Evolutionary conservation across 1,140 invertebrate species (phyloP).

Genomic region (Nilaparvata lugens): DNA sequence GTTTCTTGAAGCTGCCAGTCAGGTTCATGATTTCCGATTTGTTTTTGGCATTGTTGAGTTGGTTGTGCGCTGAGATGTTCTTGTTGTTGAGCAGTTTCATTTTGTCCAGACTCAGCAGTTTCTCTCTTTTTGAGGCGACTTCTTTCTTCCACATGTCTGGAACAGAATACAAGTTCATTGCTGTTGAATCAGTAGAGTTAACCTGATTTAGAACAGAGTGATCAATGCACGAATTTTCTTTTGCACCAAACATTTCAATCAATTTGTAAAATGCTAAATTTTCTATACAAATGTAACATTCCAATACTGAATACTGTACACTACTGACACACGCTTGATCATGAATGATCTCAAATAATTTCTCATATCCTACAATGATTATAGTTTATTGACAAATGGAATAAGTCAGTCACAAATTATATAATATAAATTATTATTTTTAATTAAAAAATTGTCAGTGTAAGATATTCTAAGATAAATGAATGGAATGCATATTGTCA

Average conservation of each 20-base stretch:
- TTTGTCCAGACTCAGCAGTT: constrained; percentile 63
- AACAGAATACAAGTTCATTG: constrained; percentile 6
- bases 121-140: constrained; percentile 49
- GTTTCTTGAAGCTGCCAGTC: constrained; percentile 67
- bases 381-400: too few species aligned
- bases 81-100: constrained; percentile 42
- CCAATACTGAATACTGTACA: too few species aligned
- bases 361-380: too few species aligned
- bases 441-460: too few species aligned
- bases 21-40: constrained; percentile 30
- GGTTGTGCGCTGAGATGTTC: constrained; percentile 22
- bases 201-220: not conserved
- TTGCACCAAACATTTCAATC: not conserved
- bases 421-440: too few species aligned
- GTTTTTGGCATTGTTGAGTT: constrained; percentile 13
- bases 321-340: too few species aligned
- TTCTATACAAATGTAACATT: too few species aligned
- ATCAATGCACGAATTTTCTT: not conserved
- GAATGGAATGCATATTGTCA: not conserved
- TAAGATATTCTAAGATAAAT: too few species aligned
- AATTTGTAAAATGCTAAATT: too few species aligned
- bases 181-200: not conserved
- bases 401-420: too few species aligned
- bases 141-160: constrained; percentile 51
- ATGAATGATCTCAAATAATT: too few species aligned